phyloP scores from a whole-genome alignment of 2,888 invertebrate species.

The Troides helena region DNA sequence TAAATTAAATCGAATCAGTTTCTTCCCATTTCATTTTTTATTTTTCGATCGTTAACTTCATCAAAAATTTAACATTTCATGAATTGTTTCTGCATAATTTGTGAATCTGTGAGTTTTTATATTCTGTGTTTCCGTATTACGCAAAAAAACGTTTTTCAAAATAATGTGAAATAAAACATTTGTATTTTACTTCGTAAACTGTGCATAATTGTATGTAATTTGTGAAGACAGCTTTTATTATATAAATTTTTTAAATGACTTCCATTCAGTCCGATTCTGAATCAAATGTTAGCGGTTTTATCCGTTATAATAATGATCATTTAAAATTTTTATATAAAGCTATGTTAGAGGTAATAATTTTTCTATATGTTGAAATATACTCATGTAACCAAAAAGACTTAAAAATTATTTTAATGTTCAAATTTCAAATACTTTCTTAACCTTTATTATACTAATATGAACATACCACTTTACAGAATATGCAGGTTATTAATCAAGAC shows the following conservation, averaged over 20 bases:
- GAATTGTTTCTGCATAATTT: no score
- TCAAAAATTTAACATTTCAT: no score
- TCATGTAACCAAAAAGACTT: not conserved
- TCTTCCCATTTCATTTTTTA: no score
- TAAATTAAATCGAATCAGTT: no score
- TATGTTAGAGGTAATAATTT: conserved; percentile 57
- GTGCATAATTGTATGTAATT: not conserved
- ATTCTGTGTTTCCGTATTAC: no score
- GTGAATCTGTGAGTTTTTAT: no score
- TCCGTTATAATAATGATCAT: conserved; percentile 63
- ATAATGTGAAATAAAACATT: no score
- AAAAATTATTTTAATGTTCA: not conserved
- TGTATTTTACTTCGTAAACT: no score
- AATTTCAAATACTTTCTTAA: not conserved
- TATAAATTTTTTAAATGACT: conserved; percentile 46
- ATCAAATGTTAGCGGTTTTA: conserved; percentile 72
- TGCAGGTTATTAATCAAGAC: conserved; percentile 70
- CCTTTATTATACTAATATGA: not conserved
- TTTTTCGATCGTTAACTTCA: no score
- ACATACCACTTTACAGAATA: conserved; percentile 48
- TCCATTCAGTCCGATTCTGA: conserved; percentile 67
- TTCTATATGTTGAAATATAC: not conserved
- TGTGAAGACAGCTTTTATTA: not conserved
- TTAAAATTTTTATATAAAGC: conserved; percentile 63
- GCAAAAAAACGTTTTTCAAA: no score